Percentiles rank a stretch among this genome's conserved stretches.
Evolutionary conservation across 2,797 vertebrate species (phyloP).

Genomic region (Phyllotis vaccarum): DNA sequence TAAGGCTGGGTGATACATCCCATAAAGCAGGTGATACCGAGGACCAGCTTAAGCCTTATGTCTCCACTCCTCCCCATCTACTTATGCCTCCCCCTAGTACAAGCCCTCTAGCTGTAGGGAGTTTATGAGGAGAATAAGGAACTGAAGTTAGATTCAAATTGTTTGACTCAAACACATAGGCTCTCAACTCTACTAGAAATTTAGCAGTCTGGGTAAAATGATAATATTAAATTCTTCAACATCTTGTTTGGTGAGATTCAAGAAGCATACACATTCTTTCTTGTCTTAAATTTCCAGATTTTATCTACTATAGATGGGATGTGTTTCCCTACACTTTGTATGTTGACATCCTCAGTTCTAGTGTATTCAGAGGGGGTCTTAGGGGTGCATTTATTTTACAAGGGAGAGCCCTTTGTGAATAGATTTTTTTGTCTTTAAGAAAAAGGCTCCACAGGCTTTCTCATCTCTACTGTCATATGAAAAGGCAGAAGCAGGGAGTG

Average conservation of each 20-base stretch:
- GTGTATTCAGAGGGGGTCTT: background rate
- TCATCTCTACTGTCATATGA: background rate
- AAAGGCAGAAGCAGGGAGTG: background rate
- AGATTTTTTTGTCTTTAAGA: background rate
- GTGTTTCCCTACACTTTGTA: background rate
- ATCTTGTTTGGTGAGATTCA: slow-evolving; percentile 24
- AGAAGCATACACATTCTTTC: background rate
- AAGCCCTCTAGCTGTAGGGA: background rate
- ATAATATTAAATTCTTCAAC: slow-evolving; percentile 21
- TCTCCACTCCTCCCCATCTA: background rate
- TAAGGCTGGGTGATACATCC: background rate
- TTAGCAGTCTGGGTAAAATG: background rate
- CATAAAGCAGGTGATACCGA: background rate
- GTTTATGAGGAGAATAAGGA: background rate
- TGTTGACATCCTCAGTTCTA: background rate
- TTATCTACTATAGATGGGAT: background rate
- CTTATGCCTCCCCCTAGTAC: background rate
- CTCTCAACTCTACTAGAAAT: background rate
- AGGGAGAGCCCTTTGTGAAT: background rate
- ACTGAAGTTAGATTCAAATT: background rate
- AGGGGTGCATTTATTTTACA: background rate
- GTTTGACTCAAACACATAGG: background rate
- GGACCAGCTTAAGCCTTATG: background rate
- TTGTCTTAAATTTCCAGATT: slow-evolving; percentile 13
- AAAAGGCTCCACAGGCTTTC: background rate